These are phyloP conservation scores for Argyresthia goedartella DNA, from an alignment of 2,888 invertebrate species.

Conservation along the genomic window DNA sequence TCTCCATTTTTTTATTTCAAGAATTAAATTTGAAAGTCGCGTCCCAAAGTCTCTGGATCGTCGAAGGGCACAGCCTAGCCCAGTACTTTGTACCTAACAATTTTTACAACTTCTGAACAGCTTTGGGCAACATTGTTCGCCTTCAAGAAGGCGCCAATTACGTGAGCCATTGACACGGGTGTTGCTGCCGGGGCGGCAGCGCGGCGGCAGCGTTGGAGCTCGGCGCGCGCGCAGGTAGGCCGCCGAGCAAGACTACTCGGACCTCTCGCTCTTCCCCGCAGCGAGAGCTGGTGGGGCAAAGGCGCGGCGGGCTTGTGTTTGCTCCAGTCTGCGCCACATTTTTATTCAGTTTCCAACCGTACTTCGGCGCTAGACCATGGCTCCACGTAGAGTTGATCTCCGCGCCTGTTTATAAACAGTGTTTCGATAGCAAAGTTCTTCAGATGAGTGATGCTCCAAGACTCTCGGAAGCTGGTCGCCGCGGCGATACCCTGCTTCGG, in stretches of 20 bases:
- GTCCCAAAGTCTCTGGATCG: too few species aligned
- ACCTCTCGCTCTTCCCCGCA: constrained; percentile 36
- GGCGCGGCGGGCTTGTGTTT: constrained; percentile 58
- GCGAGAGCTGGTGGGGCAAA: constrained; percentile 54
- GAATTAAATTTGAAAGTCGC: too few species aligned
- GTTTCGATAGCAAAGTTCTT: constrained; percentile 43
- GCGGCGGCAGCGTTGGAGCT: constrained; percentile 27
- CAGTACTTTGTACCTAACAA: too few species aligned
- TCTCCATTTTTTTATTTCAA: too few species aligned
- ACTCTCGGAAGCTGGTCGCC: constrained; percentile 41
- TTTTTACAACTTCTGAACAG: constrained; percentile 5
- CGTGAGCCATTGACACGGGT: constrained; percentile 61
- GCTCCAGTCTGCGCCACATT: constrained; percentile 61
- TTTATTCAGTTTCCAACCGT: constrained; percentile 69
- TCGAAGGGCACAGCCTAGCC: too few species aligned
- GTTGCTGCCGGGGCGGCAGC: constrained; percentile 42
- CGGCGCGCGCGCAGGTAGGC: constrained; percentile 65
- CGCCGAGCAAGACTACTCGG: constrained; percentile 24
- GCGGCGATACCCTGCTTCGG: constrained; percentile 48
- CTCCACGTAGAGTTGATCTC: constrained; percentile 14
- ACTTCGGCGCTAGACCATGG: constrained; percentile 32
- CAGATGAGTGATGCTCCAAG: constrained; percentile 59
- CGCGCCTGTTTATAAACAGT: constrained; percentile 36
- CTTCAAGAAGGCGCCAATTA: constrained; percentile 13
- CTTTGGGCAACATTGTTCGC: constrained; percentile 8